Evolutionary conservation across 2,797 vertebrate species (phyloP).

Genomic region (Melanogrammus aeglefinus): DNA sequence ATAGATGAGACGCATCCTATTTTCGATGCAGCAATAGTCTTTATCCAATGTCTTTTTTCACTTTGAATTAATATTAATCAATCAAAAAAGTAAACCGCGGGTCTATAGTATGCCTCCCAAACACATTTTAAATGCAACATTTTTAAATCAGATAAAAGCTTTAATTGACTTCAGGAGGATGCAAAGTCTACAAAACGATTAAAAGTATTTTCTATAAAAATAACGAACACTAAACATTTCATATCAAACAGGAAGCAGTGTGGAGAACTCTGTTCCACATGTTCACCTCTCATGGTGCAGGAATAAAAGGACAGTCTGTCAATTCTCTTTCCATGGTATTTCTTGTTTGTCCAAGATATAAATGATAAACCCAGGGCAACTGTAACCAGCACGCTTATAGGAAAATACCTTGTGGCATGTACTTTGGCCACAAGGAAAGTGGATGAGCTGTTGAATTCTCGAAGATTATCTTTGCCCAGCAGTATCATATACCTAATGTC

Average conservation of each 20-base stretch:
- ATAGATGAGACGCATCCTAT: neutral
- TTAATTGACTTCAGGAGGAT: slow-evolving; percentile 61
- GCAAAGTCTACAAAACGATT: slow-evolving; percentile 54
- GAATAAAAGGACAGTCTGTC: neutral
- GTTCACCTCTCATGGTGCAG: neutral
- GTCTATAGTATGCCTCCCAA: neutral
- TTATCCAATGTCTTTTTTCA: neutral
- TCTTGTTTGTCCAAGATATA: neutral
- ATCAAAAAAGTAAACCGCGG: neutral
- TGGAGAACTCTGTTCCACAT: neutral
- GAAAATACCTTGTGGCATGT: neutral
- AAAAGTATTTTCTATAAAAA: slow-evolving; percentile 76
- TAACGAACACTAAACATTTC: slow-evolving; percentile 66
- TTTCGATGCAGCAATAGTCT: neutral
- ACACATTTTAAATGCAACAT: neutral
- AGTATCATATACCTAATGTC: slow-evolving; percentile 9
- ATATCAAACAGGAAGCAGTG: slow-evolving; percentile 9
- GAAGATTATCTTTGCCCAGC: neutral
- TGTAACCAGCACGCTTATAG: neutral
- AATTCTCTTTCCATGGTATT: neutral
- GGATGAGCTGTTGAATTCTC: neutral
- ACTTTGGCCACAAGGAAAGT: neutral
- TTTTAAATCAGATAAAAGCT: slow-evolving; percentile 17
- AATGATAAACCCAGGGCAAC: neutral
- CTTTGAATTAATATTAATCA: neutral